Conservation (phyloP, 2,888 invertebrate genomes). For the Lepidonotus clava region DNA sequence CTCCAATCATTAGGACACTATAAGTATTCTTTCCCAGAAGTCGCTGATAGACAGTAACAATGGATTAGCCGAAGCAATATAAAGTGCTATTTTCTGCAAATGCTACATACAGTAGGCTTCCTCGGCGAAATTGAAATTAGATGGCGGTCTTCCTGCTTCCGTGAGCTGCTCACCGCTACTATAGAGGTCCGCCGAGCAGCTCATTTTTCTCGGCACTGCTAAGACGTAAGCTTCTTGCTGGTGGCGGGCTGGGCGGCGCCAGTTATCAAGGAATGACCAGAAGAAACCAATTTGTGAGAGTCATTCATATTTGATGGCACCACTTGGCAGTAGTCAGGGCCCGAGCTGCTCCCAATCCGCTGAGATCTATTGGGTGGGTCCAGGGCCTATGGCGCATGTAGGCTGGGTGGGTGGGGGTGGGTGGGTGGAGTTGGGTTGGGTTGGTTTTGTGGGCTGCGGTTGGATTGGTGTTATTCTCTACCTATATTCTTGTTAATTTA, state of each 20-base stretch:
- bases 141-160: not conserved
- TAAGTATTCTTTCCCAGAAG: too few relatives aligned
- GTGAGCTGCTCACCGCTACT: not conserved
- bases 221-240: not conserved
- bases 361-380: not conserved
- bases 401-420: too few relatives aligned
- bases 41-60: too few relatives aligned
- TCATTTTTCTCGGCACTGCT: not conserved
- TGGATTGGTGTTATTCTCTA: too few relatives aligned
- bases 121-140: slow-evolving; percentile 16
- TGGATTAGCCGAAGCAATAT: too few relatives aligned
- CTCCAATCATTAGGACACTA: too few relatives aligned
- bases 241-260: not conserved
- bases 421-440: too few relatives aligned
- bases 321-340: slow-evolving; percentile 34
- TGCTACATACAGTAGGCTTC: too few relatives aligned
- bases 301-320: slow-evolving; percentile 31
- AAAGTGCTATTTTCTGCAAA: too few relatives aligned
- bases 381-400: not conserved
- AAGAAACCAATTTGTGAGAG: slow-evolving; percentile 11
- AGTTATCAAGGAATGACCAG: slow-evolving; percentile 23
- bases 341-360: not conserved
- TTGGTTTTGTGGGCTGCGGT: too few relatives aligned
- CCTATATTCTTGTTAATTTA: too few relatives aligned
- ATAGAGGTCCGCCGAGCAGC: not conserved